phyloP scores from a whole-genome alignment of 2,113 vertebrate genomes.

The Festucalex cinctus region DNA sequence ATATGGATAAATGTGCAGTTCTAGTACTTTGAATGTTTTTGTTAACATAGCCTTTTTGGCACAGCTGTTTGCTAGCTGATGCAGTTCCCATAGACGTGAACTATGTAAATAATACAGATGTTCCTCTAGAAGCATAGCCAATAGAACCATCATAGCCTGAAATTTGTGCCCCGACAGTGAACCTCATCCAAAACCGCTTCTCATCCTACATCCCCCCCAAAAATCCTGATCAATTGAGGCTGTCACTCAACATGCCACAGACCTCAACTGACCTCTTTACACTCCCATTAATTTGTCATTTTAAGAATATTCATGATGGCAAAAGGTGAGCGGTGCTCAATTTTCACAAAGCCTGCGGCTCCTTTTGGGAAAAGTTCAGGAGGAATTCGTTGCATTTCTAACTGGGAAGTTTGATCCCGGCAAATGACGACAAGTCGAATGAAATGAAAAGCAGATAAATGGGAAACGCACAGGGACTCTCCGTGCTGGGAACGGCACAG shows the following conservation, averaged over 20 bases:
- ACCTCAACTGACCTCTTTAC: not conserved
- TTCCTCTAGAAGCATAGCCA: not conserved
- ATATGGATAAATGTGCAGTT: no score
- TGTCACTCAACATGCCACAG: not conserved
- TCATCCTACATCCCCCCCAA: not conserved
- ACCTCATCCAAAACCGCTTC: not conserved
- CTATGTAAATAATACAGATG: not conserved
- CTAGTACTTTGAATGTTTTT: not conserved
- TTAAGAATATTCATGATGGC: not conserved
- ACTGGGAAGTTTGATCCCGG: conserved; percentile 8
- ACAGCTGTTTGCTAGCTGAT: not conserved
- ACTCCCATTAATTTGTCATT: conserved; percentile 2
- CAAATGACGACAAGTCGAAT: conserved; percentile 33
- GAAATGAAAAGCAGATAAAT: conserved; percentile 63
- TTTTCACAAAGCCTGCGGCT: conserved; percentile 19
- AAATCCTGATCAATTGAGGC: not conserved
- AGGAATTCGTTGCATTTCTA: conserved; percentile 29
- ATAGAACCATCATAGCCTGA: not conserved
- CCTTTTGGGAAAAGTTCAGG: conserved; percentile 8
- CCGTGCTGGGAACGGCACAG: conserved; percentile 54
- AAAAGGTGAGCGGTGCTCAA: not conserved
- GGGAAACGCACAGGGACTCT: conserved; percentile 45
- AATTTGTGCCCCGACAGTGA: not conserved
- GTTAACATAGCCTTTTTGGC: not conserved
- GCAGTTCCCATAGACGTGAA: not conserved